Evolutionary conservation across 2,888 invertebrate species (phyloP), one percentile per base, ranked within the genome.

Genomic region (Neoaliturus tenellus): DNA sequence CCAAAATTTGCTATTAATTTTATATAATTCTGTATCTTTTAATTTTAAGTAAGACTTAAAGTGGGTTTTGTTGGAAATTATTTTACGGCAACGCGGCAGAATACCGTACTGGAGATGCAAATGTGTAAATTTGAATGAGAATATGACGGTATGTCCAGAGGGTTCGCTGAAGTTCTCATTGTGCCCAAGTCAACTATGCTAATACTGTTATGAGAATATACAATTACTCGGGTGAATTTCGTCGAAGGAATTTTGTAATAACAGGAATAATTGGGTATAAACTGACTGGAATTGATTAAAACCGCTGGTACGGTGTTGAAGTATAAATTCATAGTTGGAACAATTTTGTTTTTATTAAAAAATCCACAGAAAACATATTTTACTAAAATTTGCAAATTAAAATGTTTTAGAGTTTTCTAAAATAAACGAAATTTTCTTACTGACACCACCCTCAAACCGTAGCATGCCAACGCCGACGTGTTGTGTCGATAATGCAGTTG

Each of bases 41-140:
- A n/a, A n/a, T n/a, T n/a, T n/a, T n/a, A n/a, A n/a, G n/a, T n/a
- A n/a, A n/a, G n/a, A n/a, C n/a, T n/a, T n/a, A n/a, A n/a, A n/a
- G n/a, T n/a, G n/a, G n/a, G n/a, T n/a, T n/a, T n/a, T n/a, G n/a
- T n/a, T n/a, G n/a, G 14, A 12, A 44, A 44, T 44, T 20, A 10
- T 51, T 51, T 51, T 51, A 20, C 10, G 23, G 51, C 20, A 23
- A 51, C 44, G 51, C 20, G 23, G 62, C 62, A 28, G 62, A 62
- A 28, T 62, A 62, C 31, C 31, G 31, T 25, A 17, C 10, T 31
- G 17, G 17, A 31, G 31, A 62, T 62, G 62, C 28, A 62, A 62
- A 62, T 62, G 62, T 62, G 62, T 25, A 62, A 25, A 62, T 62
- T 62, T 62, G 62, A 62, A 62, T 62, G 62, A 62, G 62, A 62